These are phyloP conservation scores for Tachypleus tridentatus DNA, from an alignment of 1,140 invertebrate genomes.

Conservation along the genomic window DNA sequence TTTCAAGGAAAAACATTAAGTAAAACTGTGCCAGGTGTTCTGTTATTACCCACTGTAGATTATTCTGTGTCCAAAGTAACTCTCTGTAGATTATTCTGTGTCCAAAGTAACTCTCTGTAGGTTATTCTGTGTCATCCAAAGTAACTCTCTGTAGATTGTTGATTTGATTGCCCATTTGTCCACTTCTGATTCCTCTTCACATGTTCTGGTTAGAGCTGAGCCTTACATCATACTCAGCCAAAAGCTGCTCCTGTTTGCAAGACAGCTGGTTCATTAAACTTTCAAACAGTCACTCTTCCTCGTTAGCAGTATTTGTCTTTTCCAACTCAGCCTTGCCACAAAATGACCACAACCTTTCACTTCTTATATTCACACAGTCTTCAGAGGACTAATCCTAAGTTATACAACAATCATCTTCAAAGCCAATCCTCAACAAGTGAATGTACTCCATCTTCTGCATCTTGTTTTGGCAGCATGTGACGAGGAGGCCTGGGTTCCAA, in stretches of 20 bases:
- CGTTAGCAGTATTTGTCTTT: conserved; percentile 67
- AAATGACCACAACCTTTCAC: conserved; percentile 4
- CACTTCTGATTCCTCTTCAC: conserved; percentile 79
- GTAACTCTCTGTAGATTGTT: conserved; percentile 73
- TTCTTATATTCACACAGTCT: conserved; percentile 55
- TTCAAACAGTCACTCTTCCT: conserved; percentile 40
- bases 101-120: conserved; percentile 65
- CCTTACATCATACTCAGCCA: conserved; percentile 84
- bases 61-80: not conserved
- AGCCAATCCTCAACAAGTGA: conserved; percentile 74
- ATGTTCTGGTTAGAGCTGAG: conserved; percentile 82
- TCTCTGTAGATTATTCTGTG: conserved; percentile 88
- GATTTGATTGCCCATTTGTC: conserved; percentile 92
- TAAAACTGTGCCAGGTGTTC: conserved; percentile 71
- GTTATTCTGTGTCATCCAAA: conserved; percentile 78
- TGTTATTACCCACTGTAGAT: conserved; percentile 82
- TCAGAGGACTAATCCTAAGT: conserved; percentile 38
- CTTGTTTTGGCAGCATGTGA: conserved; percentile 14
- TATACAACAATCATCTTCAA: conserved; percentile 66
- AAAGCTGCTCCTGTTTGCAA: conserved; percentile 65
- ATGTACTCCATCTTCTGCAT: conserved; percentile 36
- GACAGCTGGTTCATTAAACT: conserved; percentile 88
- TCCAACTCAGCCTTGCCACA: conserved; percentile 58
- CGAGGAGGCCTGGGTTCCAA: conserved; percentile 16
- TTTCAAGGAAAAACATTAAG: not conserved